Conservation (phyloP, 2,888 invertebrate species). For the Glyphotaelius pellucidus region DNA sequence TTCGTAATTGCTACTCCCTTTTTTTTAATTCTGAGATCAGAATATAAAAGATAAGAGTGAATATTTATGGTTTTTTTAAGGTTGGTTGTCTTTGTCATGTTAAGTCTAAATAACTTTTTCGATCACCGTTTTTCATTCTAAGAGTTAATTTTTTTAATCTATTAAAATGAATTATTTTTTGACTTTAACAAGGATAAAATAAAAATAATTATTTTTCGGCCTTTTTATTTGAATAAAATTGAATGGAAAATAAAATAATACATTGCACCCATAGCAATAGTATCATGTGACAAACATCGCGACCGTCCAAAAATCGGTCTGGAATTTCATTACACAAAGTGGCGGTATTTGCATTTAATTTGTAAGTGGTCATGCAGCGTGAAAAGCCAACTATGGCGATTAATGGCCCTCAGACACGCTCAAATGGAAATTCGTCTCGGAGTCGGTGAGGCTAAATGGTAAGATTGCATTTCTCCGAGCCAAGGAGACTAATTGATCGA, state of each 20-base stretch:
- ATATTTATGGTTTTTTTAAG: not conserved
- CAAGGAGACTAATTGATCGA: conserved; percentile 52
- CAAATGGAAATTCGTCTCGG: conserved; percentile 52
- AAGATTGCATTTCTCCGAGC: conserved; percentile 52
- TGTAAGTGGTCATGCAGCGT: conserved; percentile 60
- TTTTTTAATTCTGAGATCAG: not conserved
- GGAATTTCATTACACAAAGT: conserved; percentile 61
- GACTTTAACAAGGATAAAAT: not conserved
- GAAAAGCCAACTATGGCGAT: conserved; percentile 57
- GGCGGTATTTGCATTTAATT: conserved; percentile 64
- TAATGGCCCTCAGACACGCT: conserved; percentile 60
- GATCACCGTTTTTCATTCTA: too few relatives aligned
- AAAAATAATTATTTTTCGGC: not conserved
- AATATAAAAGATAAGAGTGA: not conserved
- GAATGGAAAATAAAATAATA: not conserved
- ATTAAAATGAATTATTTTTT: too few relatives aligned
- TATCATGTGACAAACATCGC: conserved; percentile 25
- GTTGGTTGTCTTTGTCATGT: not conserved
- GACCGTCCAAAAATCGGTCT: conserved; percentile 30
- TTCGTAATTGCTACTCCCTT: not conserved
- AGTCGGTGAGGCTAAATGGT: conserved; percentile 43
- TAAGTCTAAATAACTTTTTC: too few relatives aligned
- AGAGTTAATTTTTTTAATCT: too few relatives aligned
- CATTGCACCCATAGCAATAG: not conserved
- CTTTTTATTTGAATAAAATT: not conserved